Percentiles rank a stretch among this genome's conserved stretches.
phyloP scores from a whole-genome alignment of 2,113 vertebrate genomes.

The Zootoca vivipara region DNA sequence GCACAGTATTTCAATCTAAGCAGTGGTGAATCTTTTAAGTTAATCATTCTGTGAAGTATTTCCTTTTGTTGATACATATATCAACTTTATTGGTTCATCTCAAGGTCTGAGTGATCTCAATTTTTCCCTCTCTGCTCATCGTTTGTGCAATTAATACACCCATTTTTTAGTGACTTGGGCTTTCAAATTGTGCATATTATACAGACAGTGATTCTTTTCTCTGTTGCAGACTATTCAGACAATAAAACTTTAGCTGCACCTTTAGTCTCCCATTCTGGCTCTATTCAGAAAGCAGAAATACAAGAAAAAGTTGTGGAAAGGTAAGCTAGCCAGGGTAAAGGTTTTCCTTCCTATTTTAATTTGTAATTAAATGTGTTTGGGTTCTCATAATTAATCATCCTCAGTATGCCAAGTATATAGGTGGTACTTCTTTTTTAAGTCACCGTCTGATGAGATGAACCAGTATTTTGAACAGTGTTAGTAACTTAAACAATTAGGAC shows the following conservation, averaged over 20 bases:
- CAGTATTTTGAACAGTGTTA: neutral
- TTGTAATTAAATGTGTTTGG: neutral
- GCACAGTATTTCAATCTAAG: neutral
- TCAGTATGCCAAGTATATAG: neutral
- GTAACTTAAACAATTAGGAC: neutral
- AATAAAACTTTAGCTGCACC: conserved; percentile 76
- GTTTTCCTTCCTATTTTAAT: accelerated
- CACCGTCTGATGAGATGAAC: neutral
- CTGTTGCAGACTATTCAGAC: conserved; percentile 82
- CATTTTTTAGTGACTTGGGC: neutral
- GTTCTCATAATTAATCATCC: neutral
- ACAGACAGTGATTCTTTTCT: neutral
- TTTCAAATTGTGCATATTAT: conserved; percentile 9
- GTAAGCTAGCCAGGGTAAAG: conserved; percentile 51
- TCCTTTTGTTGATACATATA: neutral
- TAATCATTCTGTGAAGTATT: neutral
- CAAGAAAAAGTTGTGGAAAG: conserved; percentile 81
- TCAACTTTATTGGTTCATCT: neutral
- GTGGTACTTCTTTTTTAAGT: neutral
- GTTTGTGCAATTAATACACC: neutral
- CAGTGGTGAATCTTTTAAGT: neutral
- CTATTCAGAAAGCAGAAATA: conserved; percentile 87
- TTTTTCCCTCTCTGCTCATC: neutral
- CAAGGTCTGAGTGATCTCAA: neutral
- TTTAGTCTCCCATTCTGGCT: conserved; percentile 87